Base-by-base conservation (phyloP, 2,888 invertebrate species). In the Hecatera dysodea region DNA sequence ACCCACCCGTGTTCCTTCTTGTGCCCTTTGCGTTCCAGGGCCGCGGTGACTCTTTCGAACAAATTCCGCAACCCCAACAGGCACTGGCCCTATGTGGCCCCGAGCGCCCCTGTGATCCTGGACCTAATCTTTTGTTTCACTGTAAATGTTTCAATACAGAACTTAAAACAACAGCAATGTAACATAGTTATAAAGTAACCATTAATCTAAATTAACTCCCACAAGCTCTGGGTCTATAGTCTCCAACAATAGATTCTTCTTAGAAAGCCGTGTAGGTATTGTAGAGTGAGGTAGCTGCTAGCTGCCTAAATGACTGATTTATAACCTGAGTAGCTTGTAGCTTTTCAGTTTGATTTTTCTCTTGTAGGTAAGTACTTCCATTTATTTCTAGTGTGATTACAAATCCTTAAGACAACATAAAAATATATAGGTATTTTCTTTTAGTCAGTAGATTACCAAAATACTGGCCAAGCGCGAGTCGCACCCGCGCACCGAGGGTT, bases 161-260 rank as follows among this genome's bases (percentile, higher is more conserved):
- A 66, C 22, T 22, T 12, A 57, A 60, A 72, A 56, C 42, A 72
- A 56, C 24, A 78, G 8, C 56, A 44, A 19, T 44, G 17, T 50
- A 61, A 56, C 36, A 39, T 15, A 39, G 55, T 22, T 50, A 12
- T 24, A 56, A 39, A 60, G 17, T 15, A 46, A 2, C 60, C 75
- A 80, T 75, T 79, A 46, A 42, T 79, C 46, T 79, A 44, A 61
- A 80, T 75, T 75, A 74, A 27, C 29, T n/a, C 44, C 33, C 55
- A 29, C 22, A 55, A 59, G 36, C 39, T 56, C 36, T 50, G 17
- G 4, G 36, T 59, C n/a, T 7, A 19, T 39, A 24, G 55, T n/a
- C n/a, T n/a, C n/a, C n/a, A n/a, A 65, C 75, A 52, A 22, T 65
- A 75, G 44, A 79, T 75, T 61, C 50, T 52, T 79, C 39, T 75